Evolutionary conservation across 2,113 vertebrate genomes (phyloP).

Genomic region (Alligator sinensis): DNA sequence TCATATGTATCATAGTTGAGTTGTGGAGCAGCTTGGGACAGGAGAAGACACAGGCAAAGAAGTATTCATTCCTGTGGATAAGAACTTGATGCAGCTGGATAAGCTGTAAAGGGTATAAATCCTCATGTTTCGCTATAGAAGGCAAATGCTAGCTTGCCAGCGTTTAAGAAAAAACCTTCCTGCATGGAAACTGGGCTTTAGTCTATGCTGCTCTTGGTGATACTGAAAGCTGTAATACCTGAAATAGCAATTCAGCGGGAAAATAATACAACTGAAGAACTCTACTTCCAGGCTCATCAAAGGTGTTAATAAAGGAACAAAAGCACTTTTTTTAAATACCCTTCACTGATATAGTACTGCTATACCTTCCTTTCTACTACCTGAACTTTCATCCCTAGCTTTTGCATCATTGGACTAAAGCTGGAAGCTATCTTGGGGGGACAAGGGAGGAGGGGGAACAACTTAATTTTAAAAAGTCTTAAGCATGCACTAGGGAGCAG

Average conservation of each 20-base stretch:
- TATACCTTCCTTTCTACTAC: background rate
- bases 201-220: background rate
- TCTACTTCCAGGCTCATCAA: background rate
- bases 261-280: background rate
- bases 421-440: no score
- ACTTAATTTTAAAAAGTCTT: no score
- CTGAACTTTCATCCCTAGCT: no score
- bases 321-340: background rate
- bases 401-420: no score
- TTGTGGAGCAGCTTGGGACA: background rate
- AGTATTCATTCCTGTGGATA: background rate
- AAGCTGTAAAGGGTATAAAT: background rate
- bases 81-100: background rate
- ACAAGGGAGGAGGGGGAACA: no score
- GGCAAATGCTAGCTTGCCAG: background rate
- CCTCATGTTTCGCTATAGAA: background rate
- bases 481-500: constrained; percentile 5
- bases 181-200: background rate
- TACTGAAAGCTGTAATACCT: no score
- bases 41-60: background rate
- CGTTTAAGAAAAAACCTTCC: background rate
- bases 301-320: background rate
- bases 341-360: background rate
- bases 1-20: background rate
- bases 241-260: no score